phyloP scores from a whole-genome alignment of 2,888 invertebrate species.

The Drosophila siamana region DNA sequence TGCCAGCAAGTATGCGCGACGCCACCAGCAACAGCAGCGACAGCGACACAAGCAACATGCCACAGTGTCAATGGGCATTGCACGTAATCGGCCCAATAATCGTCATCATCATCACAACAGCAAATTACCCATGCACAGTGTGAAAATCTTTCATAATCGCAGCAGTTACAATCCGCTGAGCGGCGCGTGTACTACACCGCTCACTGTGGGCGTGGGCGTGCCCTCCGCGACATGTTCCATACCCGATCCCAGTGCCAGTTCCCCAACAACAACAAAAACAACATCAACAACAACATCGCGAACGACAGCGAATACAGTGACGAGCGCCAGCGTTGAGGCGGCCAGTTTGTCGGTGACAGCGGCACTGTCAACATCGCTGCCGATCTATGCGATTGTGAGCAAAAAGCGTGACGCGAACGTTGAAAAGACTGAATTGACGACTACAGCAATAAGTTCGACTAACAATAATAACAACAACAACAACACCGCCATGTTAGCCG shows the following conservation, averaged over 20 bases:
- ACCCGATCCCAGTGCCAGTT: not conserved
- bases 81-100: constrained; percentile 75
- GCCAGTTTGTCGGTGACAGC: constrained; percentile 72
- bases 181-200: constrained; percentile 40
- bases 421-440: constrained; percentile 52
- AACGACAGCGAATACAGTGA: constrained; percentile 46
- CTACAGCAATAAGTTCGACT: constrained; percentile 12
- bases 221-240: constrained; percentile 31
- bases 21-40: constrained; percentile 64
- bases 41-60: constrained; percentile 71
- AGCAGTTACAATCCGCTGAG: constrained; percentile 62
- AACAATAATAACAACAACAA: too few species aligned
- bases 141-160: constrained; percentile 84
- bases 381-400: constrained; percentile 82
- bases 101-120: constrained; percentile 68
- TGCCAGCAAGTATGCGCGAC: constrained; percentile 83
- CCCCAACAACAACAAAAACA: constrained; percentile 2
- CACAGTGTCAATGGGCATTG: constrained; percentile 71
- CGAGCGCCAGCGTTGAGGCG: constrained; percentile 41
- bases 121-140: constrained; percentile 84
- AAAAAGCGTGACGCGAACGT: constrained; percentile 67
- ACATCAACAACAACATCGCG: constrained; percentile 30
- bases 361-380: constrained; percentile 70
- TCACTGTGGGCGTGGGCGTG: constrained; percentile 40
- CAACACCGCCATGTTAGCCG: constrained; percentile 49